Evolutionary conservation across 2,113 vertebrate species (phyloP).

Genomic region (Gobius niger): DNA sequence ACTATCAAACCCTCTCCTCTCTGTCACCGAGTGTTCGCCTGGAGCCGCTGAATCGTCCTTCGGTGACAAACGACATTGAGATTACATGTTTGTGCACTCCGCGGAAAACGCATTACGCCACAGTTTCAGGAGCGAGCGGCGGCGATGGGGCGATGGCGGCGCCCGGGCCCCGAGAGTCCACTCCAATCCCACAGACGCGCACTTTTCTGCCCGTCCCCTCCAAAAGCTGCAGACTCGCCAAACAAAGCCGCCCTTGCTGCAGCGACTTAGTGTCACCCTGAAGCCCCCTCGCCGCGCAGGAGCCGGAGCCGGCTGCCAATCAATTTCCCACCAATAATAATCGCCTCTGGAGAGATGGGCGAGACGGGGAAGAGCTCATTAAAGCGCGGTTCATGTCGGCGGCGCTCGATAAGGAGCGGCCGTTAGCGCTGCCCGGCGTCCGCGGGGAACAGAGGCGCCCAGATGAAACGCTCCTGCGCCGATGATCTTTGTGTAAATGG

Average conservation of each 20-base stretch:
- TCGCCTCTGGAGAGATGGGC: slow-evolving; percentile 53
- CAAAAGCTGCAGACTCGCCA: slow-evolving; percentile 31
- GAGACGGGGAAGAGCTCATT: slow-evolving; percentile 70
- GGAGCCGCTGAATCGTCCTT: not conserved
- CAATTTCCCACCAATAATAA: slow-evolving; percentile 67
- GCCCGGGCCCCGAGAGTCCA: not conserved
- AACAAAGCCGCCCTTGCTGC: slow-evolving; percentile 53
- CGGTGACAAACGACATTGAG: not conserved
- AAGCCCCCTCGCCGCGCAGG: slow-evolving; percentile 33
- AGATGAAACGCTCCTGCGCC: slow-evolving; percentile 28
- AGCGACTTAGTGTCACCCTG: slow-evolving; percentile 44
- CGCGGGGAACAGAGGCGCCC: slow-evolving; percentile 29
- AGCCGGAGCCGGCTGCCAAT: slow-evolving; percentile 65
- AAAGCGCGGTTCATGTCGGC: slow-evolving; percentile 60
- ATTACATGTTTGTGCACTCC: not conserved
- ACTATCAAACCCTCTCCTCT: not conserved
- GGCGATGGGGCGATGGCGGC: too few relatives aligned
- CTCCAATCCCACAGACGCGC: not conserved
- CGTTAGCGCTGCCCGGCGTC: slow-evolving; percentile 64
- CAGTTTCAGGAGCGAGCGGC: not conserved
- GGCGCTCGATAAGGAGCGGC: slow-evolving; percentile 63
- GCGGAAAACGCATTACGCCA: not conserved
- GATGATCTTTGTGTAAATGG: too few relatives aligned
- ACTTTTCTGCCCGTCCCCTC: slow-evolving; percentile 20
- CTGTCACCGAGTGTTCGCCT: not conserved